Evolutionary conservation across 2,888 invertebrate species (phyloP), one percentile per base, ranked within the genome.

Genomic region (Dryobota labecula): DNA sequence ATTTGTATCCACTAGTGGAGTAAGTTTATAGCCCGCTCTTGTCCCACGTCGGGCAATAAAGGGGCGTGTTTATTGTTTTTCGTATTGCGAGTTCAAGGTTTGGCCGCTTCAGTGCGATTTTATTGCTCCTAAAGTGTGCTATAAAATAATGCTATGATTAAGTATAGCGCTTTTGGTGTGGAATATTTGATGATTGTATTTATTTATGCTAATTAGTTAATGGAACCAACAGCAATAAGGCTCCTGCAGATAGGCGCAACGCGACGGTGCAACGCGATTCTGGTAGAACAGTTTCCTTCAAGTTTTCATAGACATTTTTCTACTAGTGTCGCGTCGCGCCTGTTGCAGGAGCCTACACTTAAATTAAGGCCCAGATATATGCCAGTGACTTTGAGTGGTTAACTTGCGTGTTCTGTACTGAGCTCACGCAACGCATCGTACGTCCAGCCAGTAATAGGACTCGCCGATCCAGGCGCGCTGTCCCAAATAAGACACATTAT

Each of bases 1-100:
- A 95, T 95, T 95, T 95, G 94, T 92, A 91, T 90, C 91, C 91
- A 91, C 92, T 91, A 92, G 88, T 91, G 88, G 88, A 88, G 87
- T 84, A 86, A 84, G 88, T 93, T 92, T 94, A 92, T 87, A 80
- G 86, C 89, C 83, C 76, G 71, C 87, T 86, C 86, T 88, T 90
- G 89, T 88, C 88, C 88, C 90, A 90, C 88, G 88, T 89, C 80
- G 86, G 79, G 83, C 88, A 87, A 90, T 93, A 92, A 92, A 93
- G 87, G 89, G 85, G 86, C 86, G 84, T 89, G 89, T 90, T 92
- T 92, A 93, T 93, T 93, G 92, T 93, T 92, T 93, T 88, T 88
- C 83, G 85, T 87, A 87, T 86, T 84, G 85, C 70, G 75, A 86
- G 88, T 90, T 90, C 89, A 90, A 92, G 89, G 90, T 86, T 87